These are phyloP conservation scores for Cremastobaeus sp. DNA, from an alignment of 2,888 invertebrate genomes.

Conservation along the genomic window DNA sequence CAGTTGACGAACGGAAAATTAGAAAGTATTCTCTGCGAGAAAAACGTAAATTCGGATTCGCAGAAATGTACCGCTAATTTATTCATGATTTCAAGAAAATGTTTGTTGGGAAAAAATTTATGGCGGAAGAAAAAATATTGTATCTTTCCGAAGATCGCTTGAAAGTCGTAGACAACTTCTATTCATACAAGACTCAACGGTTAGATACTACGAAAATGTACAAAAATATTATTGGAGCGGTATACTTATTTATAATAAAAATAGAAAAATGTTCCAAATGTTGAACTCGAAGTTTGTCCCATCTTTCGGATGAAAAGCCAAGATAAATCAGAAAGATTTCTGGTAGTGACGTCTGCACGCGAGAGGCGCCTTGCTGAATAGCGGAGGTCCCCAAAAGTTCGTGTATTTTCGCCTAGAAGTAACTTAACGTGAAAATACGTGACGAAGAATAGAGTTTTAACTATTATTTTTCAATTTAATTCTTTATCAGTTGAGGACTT, in stretches of 20 bases:
- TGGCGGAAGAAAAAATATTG: too few relatives aligned
- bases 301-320: slow-evolving; percentile 54
- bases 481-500: neutral
- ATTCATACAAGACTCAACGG: neutral
- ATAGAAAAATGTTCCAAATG: slow-evolving; percentile 32
- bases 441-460: slow-evolving; percentile 1
- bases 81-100: too few relatives aligned
- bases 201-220: neutral
- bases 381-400: slow-evolving; percentile 36
- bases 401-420: slow-evolving; percentile 32
- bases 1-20: too few relatives aligned
- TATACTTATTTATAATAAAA: slow-evolving; percentile 42
- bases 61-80: too few relatives aligned
- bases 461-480: slow-evolving; percentile 11
- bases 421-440: slow-evolving; percentile 40
- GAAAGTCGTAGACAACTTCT: slow-evolving; percentile 1
- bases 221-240: slow-evolving; percentile 25
- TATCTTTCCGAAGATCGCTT: too few relatives aligned
- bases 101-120: too few relatives aligned
- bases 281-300: slow-evolving; percentile 50
- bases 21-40: too few relatives aligned
- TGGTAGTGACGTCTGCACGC: slow-evolving; percentile 54
- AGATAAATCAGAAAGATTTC: slow-evolving; percentile 61
- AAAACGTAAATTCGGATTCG: too few relatives aligned
- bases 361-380: slow-evolving; percentile 51